phyloP scores from a whole-genome alignment of 2,113 vertebrate genomes.

The Chloropsis hardwickii region DNA sequence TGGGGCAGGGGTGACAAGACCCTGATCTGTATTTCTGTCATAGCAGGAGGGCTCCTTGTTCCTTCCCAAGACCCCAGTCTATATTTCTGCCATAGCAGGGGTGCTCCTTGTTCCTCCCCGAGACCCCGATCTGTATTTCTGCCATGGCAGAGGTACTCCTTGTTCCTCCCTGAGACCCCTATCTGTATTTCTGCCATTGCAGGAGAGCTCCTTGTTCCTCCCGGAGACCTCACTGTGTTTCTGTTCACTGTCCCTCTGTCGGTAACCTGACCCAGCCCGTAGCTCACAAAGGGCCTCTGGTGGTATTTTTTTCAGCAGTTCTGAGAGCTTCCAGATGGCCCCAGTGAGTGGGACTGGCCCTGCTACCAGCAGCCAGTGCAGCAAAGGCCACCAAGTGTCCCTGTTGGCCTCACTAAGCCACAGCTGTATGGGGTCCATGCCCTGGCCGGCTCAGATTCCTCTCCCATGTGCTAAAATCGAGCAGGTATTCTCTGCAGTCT shows the following conservation, averaged over 20 bases:
- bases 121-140: neutral
- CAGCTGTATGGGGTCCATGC: accelerated
- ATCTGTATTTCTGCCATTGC: neutral
- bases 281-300: neutral
- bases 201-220: neutral
- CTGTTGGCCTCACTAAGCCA: accelerated
- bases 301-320: neutral
- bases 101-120: neutral
- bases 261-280: neutral
- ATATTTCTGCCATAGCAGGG: neutral
- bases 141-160: accelerated
- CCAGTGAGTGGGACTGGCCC: neutral
- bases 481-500: neutral
- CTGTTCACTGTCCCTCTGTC: neutral
- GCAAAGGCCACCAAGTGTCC: accelerated
- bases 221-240: neutral
- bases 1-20: accelerated
- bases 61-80: neutral
- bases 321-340: constrained; percentile 11
- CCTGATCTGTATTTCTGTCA: neutral
- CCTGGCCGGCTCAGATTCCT: accelerated
- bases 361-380: neutral
- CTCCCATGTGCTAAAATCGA: accelerated
- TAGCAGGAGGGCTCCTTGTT: neutral
- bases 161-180: neutral